These are phyloP conservation scores for Tenodera sinensis DNA, from an alignment of 2,888 invertebrate species.

Conservation along the genomic window DNA sequence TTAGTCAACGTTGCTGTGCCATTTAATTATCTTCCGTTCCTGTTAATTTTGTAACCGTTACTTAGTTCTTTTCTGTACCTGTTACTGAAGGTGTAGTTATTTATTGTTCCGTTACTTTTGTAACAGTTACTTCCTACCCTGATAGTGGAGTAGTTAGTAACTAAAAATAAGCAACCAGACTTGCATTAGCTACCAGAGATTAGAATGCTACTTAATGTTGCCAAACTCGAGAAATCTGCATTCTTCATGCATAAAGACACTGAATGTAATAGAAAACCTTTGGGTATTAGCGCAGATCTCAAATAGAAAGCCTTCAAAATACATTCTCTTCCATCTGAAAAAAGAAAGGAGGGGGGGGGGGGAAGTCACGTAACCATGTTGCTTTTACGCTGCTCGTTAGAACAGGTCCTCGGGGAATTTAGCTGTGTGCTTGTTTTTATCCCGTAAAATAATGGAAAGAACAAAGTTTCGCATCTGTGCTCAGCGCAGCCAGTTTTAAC, in stretches of 20 bases:
- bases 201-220: background rate
- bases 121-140: no score
- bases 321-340: background rate
- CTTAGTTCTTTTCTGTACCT: no score
- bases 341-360: background rate
- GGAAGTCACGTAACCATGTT: background rate
- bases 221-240: background rate
- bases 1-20: no score
- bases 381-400: background rate
- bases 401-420: background rate
- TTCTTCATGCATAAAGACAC: background rate
- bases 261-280: background rate
- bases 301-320: background rate
- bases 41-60: no score
- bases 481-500: background rate
- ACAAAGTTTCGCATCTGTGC: background rate
- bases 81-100: no score
- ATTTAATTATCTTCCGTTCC: no score
- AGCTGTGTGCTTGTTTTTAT: background rate
- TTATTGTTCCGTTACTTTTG: no score
- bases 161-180: no score
- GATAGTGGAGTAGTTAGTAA: no score
- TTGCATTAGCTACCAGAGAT: no score
- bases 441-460: background rate
- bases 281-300: background rate